Evolutionary conservation across 64 coral and sea anemone genomes (phyloP).

Genomic region (Porites australiensis): DNA sequence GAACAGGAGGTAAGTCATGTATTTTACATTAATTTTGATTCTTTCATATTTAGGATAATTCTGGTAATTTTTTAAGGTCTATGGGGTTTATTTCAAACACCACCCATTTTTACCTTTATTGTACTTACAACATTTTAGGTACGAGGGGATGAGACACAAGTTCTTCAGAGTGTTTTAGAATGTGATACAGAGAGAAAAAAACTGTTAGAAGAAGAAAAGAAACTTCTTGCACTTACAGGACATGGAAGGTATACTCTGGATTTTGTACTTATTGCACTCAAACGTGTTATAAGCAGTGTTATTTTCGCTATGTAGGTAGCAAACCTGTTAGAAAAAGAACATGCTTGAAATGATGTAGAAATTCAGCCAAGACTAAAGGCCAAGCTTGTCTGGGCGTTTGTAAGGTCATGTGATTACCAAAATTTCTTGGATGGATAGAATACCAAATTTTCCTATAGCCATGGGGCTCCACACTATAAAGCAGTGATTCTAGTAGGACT

Average conservation of each 20-base stretch:
- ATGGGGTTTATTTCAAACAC: background rate
- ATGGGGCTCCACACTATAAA: no score
- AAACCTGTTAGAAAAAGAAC: no score
- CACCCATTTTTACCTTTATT: no score
- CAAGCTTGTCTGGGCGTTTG: no score
- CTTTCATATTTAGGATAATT: background rate
- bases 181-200: conserved; percentile 79
- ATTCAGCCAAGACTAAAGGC: no score
- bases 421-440: no score
- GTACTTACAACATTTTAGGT: conserved; percentile 23
- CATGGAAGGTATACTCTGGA: conserved; percentile 35
- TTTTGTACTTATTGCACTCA: background rate
- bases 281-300: no score
- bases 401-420: no score
- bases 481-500: no score
- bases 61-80: conserved; percentile 47
- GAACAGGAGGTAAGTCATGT: conserved; percentile 74
- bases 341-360: no score
- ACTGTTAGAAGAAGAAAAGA: conserved; percentile 70
- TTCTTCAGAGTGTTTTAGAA: conserved; percentile 84
- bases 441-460: no score
- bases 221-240: conserved; percentile 40
- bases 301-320: no score
- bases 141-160: conserved; percentile 73
- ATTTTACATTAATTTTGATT: background rate